phyloP scores from a whole-genome alignment of 2,113 vertebrate genomes.

The Tetrao urogallus region DNA sequence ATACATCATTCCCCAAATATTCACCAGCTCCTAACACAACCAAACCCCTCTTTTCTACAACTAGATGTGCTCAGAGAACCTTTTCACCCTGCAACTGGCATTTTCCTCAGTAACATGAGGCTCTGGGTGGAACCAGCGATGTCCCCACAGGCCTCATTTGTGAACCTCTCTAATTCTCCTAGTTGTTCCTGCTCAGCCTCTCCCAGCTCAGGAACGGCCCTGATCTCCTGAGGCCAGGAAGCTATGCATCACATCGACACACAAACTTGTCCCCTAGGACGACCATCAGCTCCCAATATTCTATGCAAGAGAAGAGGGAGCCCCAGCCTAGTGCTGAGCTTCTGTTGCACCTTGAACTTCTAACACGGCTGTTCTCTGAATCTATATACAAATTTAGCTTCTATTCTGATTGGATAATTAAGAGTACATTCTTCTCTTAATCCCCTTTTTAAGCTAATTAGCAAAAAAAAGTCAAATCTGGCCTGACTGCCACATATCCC shows the following conservation, averaged over 20 bases:
- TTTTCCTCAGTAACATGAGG: neutral
- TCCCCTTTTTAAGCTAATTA: neutral
- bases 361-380: neutral
- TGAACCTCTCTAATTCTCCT: neutral
- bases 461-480: neutral
- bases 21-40: neutral
- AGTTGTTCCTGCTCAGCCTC: neutral
- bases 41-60: neutral
- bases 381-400: neutral
- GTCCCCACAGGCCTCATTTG: neutral
- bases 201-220: neutral
- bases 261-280: fast-evolving
- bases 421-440: neutral
- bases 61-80: neutral
- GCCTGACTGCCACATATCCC: neutral
- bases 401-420: neutral
- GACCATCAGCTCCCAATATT: fast-evolving
- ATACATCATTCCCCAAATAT: neutral
- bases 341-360: neutral
- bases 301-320: neutral
- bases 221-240: fast-evolving
- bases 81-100: neutral
- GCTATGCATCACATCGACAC: neutral
- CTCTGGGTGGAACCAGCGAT: neutral
- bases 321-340: neutral